Percentiles rank a stretch among this genome's conserved stretches.
These are phyloP conservation scores for Idaea straminata DNA, from an alignment of 2,888 invertebrate genomes.

Conservation along the genomic window DNA sequence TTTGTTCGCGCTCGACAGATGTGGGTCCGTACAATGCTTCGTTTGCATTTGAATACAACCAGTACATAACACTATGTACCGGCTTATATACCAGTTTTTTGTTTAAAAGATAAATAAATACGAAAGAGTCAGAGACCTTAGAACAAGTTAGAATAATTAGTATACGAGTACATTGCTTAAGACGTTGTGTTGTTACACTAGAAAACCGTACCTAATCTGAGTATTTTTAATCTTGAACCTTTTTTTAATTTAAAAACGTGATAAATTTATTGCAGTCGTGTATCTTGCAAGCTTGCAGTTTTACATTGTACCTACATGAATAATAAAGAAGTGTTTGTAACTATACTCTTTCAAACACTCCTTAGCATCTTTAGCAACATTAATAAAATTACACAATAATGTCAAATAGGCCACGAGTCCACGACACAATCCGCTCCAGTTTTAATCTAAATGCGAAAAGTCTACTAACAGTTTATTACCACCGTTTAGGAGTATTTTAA, in stretches of 20 bases:
- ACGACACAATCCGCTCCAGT: not conserved
- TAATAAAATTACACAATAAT: not conserved
- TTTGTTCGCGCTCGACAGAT: constrained; percentile 64
- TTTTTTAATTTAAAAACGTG: not conserved
- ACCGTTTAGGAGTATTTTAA: constrained; percentile 34
- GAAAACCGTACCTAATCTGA: not conserved
- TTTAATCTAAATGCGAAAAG: not conserved
- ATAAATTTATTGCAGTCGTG: not conserved
- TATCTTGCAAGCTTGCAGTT: not conserved
- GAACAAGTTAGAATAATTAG: not conserved
- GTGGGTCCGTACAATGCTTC: constrained; percentile 50
- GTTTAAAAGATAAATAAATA: not conserved
- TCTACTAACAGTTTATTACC: constrained; percentile 6
- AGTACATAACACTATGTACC: constrained; percentile 6
- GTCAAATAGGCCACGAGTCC: not conserved
- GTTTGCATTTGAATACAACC: constrained; percentile 51
- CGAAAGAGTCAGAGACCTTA: constrained; percentile 22
- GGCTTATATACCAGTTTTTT: not conserved
- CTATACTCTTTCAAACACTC: too few species aligned
- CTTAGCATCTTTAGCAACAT: not conserved
- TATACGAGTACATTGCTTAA: not conserved
- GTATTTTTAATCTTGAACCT: not conserved
- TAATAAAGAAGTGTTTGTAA: too few species aligned
- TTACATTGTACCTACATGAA: too few species aligned
- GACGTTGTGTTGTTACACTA: not conserved